Conservation (phyloP, 1,140 invertebrate species). For the Neelides sp. region DNA sequence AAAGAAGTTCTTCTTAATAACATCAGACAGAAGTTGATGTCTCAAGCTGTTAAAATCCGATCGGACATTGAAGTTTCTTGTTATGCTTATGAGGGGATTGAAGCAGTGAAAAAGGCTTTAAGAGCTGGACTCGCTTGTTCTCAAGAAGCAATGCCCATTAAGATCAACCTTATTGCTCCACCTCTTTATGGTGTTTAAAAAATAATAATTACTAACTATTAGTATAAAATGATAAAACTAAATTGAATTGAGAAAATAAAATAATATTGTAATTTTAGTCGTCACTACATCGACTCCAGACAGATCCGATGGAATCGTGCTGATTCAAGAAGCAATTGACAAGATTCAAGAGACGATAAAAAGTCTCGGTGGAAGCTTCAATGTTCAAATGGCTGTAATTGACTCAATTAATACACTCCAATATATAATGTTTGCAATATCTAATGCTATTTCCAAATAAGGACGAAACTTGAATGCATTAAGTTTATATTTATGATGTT, state of each 20-base stretch:
- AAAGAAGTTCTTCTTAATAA: conserved; percentile 87
- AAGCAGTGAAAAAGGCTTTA: conserved; percentile 91
- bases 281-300: conserved; percentile 97
- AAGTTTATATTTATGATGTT: conserved; percentile 31
- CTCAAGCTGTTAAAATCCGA: conserved; percentile 94
- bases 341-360: conserved; percentile 74
- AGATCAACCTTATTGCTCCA: conserved; percentile 97
- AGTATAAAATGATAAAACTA: no score
- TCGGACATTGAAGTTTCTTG: conserved; percentile 97
- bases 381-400: conserved; percentile 82
- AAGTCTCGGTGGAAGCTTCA: conserved; percentile 73
- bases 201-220: not conserved
- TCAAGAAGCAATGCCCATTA: conserved; percentile 86
- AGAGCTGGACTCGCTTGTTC: conserved; percentile 82
- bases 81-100: conserved; percentile 97
- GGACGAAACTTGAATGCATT: conserved; percentile 1
- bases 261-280: conserved; percentile 46
- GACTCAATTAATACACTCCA: not conserved
- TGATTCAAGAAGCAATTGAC: conserved; percentile 75
- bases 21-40: conserved; percentile 91
- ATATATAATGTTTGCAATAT: no score
- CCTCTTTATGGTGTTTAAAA: conserved; percentile 74
- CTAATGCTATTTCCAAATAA: no score
- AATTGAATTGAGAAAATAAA: conserved; percentile 3
- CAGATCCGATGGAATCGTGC: conserved; percentile 78